Evolutionary conservation across 2,113 vertebrate genomes (phyloP).

Genomic region (Acrocephalus arundinaceus): DNA sequence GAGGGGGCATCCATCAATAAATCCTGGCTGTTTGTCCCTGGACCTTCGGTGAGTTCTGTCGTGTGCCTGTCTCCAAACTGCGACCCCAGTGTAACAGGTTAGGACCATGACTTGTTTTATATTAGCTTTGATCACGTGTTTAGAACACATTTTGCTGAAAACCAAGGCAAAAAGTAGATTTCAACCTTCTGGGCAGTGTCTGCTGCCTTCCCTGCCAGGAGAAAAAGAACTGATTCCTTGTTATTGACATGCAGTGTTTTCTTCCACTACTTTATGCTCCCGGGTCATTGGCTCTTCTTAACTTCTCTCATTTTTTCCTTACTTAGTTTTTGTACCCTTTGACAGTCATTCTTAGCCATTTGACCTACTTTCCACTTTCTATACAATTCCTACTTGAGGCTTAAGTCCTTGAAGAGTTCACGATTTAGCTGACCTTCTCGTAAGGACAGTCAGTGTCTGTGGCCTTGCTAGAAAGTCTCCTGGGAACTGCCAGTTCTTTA

Average conservation of each 20-base stretch:
- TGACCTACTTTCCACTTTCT: background rate
- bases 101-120: background rate
- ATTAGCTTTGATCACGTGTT: background rate
- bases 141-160: background rate
- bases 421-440: background rate
- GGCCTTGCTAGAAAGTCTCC: background rate
- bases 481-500: background rate
- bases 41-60: background rate
- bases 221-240: background rate
- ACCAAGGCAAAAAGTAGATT: background rate
- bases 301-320: background rate
- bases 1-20: background rate
- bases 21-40: background rate
- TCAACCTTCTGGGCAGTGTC: background rate
- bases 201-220: background rate
- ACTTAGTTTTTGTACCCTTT: background rate
- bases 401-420: background rate
- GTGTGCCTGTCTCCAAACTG: background rate
- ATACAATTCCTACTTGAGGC: background rate
- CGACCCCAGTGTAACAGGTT: background rate
- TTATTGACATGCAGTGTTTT: background rate
- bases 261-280: background rate
- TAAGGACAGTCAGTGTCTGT: background rate
- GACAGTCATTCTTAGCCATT: background rate
- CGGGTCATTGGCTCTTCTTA: background rate